These are phyloP conservation scores for Rhogogaster chlorosoma DNA, from an alignment of 2,888 invertebrate species.

Conservation along the genomic window DNA sequence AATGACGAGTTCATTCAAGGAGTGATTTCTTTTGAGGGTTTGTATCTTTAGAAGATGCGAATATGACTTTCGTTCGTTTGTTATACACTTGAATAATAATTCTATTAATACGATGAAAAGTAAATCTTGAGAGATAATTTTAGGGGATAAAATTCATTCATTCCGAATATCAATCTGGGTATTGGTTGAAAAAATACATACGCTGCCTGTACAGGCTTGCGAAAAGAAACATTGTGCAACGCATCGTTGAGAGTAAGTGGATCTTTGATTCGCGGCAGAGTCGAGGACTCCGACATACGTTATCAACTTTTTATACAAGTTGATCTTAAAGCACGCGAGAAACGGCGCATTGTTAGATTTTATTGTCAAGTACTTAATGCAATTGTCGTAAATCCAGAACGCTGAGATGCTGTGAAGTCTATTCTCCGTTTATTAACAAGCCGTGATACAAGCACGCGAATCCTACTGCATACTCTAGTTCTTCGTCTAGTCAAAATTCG, in stretches of 20 bases:
- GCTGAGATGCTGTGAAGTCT: neutral
- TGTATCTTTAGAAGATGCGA: neutral
- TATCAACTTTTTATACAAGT: constrained; percentile 32
- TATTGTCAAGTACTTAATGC: constrained; percentile 2
- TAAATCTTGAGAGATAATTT: neutral
- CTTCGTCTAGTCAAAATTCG: too few species aligned
- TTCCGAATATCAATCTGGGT: neutral
- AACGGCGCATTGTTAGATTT: neutral
- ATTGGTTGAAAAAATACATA: neutral
- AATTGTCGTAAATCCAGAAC: neutral
- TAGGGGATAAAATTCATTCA: neutral
- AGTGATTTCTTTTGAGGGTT: neutral
- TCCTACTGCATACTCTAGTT: neutral
- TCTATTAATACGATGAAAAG: neutral
- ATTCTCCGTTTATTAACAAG: neutral
- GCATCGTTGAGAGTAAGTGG: neutral
- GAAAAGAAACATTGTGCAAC: neutral
- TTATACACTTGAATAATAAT: too few species aligned
- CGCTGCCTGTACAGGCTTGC: neutral
- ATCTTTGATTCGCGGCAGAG: constrained; percentile 26
- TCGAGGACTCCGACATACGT: constrained; percentile 7
- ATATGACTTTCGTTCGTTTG: neutral
- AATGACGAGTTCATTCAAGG: neutral
- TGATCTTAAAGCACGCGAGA: constrained; percentile 4
- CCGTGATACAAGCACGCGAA: neutral